A percentile compares a stretch with the other conserved stretches of the same genome.
phyloP scores from a whole-genome alignment of 2,888 invertebrate genomes.

The Spodoptera littoralis region DNA sequence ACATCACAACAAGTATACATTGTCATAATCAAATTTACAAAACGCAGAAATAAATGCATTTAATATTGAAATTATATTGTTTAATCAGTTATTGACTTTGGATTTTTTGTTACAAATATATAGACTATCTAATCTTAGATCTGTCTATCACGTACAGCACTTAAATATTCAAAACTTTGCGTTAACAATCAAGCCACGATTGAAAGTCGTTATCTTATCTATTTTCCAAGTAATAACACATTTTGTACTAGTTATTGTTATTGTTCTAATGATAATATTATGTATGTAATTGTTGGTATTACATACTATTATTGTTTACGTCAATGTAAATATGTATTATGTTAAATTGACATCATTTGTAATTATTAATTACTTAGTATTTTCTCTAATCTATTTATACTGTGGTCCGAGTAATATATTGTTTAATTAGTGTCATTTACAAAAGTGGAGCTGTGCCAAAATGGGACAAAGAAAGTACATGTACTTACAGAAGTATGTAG shows the following conservation, averaged over 20 bases:
- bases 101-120: conserved; percentile 28
- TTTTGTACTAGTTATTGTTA: conserved; percentile 6
- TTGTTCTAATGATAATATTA: not conserved
- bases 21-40: too few relatives aligned
- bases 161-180: conserved; percentile 20
- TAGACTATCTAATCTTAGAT: conserved; percentile 43
- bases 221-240: conserved; percentile 26
- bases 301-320: too few relatives aligned
- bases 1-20: too few relatives aligned
- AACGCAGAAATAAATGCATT: conserved; percentile 1
- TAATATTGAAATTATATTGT: conserved; percentile 16
- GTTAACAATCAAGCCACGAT: conserved; percentile 19
- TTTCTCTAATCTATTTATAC: too few relatives aligned
- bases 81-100: conserved; percentile 45
- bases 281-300: too few relatives aligned
- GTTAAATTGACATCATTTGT: too few relatives aligned
- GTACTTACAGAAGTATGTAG: not conserved
- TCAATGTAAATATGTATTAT: too few relatives aligned
- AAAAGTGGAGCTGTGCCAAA: conserved; percentile 38
- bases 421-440: conserved; percentile 6
- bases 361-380: too few relatives aligned
- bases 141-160: conserved; percentile 37
- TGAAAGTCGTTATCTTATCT: conserved; percentile 22
- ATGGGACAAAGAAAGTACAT: conserved; percentile 25
- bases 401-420: too few relatives aligned